Percentiles rank a stretch among this genome's conserved stretches.
phyloP scores from a whole-genome alignment of 2,888 invertebrate species.

The Pollenia griseotomentosa region DNA sequence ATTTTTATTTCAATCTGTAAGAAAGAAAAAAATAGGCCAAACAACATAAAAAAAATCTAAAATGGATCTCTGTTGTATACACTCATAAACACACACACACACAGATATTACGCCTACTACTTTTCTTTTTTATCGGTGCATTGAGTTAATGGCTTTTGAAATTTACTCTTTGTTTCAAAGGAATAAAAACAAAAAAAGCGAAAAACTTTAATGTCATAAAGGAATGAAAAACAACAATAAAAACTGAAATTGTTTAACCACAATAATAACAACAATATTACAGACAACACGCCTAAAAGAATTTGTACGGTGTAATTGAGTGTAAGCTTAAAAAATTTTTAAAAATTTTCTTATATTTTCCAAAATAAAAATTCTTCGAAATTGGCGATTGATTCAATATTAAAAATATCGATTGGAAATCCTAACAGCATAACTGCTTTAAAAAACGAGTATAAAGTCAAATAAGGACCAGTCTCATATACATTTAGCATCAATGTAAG shows the following conservation, averaged over 20 bases:
- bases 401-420: too few relatives aligned
- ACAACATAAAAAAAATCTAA: slow-evolving; percentile 32
- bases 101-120: not conserved
- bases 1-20: not conserved
- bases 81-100: not conserved
- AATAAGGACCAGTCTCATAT: too few relatives aligned
- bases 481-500: too few relatives aligned
- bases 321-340: not conserved
- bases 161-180: not conserved
- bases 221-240: slow-evolving; percentile 1
- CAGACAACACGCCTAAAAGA: slow-evolving; percentile 35
- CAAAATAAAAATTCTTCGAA: too few relatives aligned
- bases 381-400: too few relatives aligned
- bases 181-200: slow-evolving; percentile 5
- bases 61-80: slow-evolving; percentile 3
- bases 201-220: slow-evolving; percentile 20
- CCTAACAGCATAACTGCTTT: too few relatives aligned
- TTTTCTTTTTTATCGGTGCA: not conserved
- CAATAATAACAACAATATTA: slow-evolving; percentile 28
- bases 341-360: too few relatives aligned
- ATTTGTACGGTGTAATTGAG: slow-evolving; percentile 19
- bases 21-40: slow-evolving; percentile 21
- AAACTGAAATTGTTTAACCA: slow-evolving; percentile 10
- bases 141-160: slow-evolving; percentile 2
- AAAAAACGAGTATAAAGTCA: too few relatives aligned